phyloP scores from a whole-genome alignment of 2,797 vertebrate species.

The Pelobates cultripes region DNA sequence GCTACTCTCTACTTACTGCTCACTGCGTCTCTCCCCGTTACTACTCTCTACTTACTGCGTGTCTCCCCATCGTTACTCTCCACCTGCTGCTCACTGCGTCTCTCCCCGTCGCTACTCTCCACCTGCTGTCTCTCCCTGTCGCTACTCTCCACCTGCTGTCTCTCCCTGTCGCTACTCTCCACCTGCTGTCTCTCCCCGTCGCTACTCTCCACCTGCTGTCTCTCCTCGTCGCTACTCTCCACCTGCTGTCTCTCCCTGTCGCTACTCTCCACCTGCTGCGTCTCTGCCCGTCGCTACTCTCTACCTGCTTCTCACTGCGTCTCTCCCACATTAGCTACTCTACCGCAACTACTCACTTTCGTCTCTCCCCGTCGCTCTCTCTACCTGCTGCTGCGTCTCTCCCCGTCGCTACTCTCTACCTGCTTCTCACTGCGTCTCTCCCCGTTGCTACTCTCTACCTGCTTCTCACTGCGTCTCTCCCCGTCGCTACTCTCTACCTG shows the following conservation, averaged over 20 bases:
- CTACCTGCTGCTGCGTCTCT: not conserved
- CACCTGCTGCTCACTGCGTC: not conserved
- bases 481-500: not conserved
- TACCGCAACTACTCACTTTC: not conserved
- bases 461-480: not conserved
- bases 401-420: not conserved
- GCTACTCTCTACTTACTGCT: no score
- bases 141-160: not conserved
- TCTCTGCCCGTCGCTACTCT: not conserved
- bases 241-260: not conserved
- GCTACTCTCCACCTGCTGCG: not conserved
- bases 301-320: no score
- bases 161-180: not conserved
- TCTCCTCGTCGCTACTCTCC: not conserved
- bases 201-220: not conserved
- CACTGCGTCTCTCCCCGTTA: not conserved
- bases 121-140: not conserved
- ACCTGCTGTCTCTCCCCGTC: no score
- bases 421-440: no score
- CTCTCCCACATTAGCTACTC: not conserved
- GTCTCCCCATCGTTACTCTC: not conserved
- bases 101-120: not conserved
- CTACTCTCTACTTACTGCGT: not conserved
- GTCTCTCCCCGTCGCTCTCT: no score
- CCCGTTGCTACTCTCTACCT: no score